Base-by-base conservation (phyloP, 1,140 invertebrate genomes). In the Melitaea cinxia region DNA sequence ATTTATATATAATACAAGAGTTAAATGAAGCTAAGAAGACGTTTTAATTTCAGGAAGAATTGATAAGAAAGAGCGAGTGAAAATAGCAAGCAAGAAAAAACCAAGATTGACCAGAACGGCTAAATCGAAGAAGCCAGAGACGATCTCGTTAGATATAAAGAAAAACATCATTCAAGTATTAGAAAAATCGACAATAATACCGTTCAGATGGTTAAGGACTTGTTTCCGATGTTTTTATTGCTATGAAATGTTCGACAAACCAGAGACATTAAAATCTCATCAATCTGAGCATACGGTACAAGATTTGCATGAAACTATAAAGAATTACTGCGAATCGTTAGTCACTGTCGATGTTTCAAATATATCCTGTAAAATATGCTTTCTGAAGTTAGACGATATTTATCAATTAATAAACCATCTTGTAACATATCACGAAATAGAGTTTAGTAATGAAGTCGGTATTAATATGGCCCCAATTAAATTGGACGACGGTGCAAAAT, bases 161-260 rank as follows among this genome's bases (percentile, higher is more conserved):
- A 64, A 39, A 12, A 67, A 68, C 56, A 54, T 49, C 12, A 49
- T 19, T 54, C 65, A 15, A 39, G 65, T 10, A 26, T 55, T 86
- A 57, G 70, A 81, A 53, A 67, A 78, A 28, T 80, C 82, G 0
- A 80, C 76, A 1, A 72, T 80, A 1, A 78, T 84, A 53, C 81
- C 85, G 0, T 88, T 88, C 45, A 68, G 75, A 26, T 88, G 82
- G 82, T 62, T 57, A 7, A 49, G 64, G 1, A 84, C 82, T 21
- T 79, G 75, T 15, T 88, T 75, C 61, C 69, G 80, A 73, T 88
- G 85, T 17, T 88, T 85, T 39, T 88, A 73, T 45, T 88, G 85
- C 52, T 75, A 79, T 9, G 73, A 73, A 39, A 61, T 71, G 7
- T 85, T 86, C 60, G 55, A 72, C 0, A 21, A 58, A 12, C 28